These are phyloP conservation scores for Lithosia quadra DNA, from an alignment of 2,888 invertebrate genomes.

Conservation along the genomic window DNA sequence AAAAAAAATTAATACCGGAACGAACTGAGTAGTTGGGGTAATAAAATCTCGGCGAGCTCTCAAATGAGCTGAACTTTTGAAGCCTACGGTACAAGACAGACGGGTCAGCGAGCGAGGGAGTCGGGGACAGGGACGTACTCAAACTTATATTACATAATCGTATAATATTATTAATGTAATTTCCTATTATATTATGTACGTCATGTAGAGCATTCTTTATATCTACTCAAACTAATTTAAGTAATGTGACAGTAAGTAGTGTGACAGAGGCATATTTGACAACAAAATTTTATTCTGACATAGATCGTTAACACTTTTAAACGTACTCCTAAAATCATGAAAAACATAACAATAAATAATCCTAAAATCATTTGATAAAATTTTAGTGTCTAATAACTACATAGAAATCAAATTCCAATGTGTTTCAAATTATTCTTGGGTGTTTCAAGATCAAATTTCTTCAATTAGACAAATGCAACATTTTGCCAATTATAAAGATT, in stretches of 20 bases:
- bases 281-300: neutral
- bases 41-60: conserved; percentile 86
- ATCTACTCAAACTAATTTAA: neutral
- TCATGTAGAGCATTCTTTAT: neutral
- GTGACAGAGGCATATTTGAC: neutral
- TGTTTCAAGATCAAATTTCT: no score
- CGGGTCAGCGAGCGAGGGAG: conserved; percentile 83
- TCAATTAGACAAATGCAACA: no score
- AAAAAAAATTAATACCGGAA: conserved; percentile 78
- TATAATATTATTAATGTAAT: neutral
- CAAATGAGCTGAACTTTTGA: conserved; percentile 87
- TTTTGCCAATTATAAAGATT: no score
- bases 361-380: no score
- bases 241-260: neutral
- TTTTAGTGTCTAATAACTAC: no score
- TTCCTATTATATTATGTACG: neutral
- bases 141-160: neutral
- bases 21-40: conserved; percentile 80
- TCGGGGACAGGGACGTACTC: conserved; percentile 72
- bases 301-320: no score
- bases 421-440: no score
- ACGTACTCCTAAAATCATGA: no score
- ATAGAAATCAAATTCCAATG: no score
- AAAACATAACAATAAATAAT: no score
- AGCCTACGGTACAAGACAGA: conserved; percentile 85